These are phyloP conservation scores for Pampus argenteus DNA, from an alignment of 2,797 vertebrate species.

Conservation along the genomic window DNA sequence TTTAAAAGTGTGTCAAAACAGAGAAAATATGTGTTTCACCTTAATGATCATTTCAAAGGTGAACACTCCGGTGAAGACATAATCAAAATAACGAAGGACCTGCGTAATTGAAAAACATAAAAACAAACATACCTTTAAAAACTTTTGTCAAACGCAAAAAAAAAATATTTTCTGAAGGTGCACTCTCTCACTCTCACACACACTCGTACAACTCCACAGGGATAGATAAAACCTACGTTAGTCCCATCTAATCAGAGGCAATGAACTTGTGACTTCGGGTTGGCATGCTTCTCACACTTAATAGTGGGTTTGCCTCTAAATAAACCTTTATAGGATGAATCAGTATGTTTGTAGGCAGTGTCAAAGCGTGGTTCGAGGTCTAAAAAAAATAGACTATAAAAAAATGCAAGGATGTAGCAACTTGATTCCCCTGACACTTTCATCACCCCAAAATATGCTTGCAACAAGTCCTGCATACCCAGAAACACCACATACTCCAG, in stretches of 20 bases:
- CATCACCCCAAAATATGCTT: neutral
- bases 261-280: slow-evolving; percentile 4
- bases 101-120: slow-evolving; percentile 63
- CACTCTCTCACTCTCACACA: neutral
- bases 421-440: slow-evolving; percentile 1
- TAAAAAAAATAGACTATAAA: slow-evolving; percentile 1
- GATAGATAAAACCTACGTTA: slow-evolving; percentile 4
- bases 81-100: slow-evolving; percentile 99
- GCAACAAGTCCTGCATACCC: neutral
- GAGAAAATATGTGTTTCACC: slow-evolving; percentile 76
- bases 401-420: neutral
- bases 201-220: neutral
- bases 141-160: neutral
- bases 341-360: neutral
- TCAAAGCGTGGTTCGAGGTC: neutral
- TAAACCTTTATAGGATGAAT: slow-evolving; percentile 13
- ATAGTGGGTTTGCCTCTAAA: neutral
- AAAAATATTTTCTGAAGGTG: slow-evolving; percentile 4
- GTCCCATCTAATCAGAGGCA: neutral
- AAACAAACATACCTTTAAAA: neutral
- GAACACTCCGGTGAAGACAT: slow-evolving; percentile 98
- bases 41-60: slow-evolving; percentile 99
- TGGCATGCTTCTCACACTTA: neutral
- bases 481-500: neutral
- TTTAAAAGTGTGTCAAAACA: slow-evolving; percentile 1